Conservation (phyloP, 2,113 vertebrate species). For the Microtus oregoni region DNA sequence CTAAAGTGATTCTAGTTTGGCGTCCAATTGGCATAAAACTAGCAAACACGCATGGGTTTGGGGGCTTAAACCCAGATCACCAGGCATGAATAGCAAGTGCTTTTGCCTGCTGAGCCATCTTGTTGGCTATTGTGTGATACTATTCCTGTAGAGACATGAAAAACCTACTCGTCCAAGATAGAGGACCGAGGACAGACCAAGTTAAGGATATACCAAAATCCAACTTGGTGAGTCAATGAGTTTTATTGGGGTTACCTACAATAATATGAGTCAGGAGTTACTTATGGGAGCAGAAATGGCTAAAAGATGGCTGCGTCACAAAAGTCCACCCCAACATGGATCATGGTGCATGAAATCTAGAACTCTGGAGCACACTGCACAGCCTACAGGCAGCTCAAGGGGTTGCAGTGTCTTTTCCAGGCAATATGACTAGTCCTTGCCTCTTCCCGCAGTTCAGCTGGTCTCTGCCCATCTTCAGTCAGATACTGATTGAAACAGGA, state of each 20-base stretch:
- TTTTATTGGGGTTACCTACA: not conserved
- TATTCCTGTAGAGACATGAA: not conserved
- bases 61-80: not conserved
- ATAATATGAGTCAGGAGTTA: not conserved
- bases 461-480: not conserved
- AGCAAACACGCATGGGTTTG: not conserved
- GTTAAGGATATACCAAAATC: not conserved
- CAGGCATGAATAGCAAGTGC: not conserved
- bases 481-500: not conserved
- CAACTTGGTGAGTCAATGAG: not conserved
- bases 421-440: not conserved
- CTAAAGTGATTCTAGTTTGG: not conserved
- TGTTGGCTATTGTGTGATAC: not conserved
- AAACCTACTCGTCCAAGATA: not conserved
- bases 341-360: not conserved
- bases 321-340: not conserved
- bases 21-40: not conserved
- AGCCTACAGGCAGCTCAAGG: not conserved
- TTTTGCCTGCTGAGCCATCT: not conserved
- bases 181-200: not conserved
- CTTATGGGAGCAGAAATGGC: not conserved
- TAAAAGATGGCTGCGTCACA: not conserved
- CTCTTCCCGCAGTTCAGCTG: not conserved
- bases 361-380: not conserved
- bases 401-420: not conserved